phyloP scores from a whole-genome alignment of 2,888 invertebrate genomes.

The Loripinus fragilis region DNA sequence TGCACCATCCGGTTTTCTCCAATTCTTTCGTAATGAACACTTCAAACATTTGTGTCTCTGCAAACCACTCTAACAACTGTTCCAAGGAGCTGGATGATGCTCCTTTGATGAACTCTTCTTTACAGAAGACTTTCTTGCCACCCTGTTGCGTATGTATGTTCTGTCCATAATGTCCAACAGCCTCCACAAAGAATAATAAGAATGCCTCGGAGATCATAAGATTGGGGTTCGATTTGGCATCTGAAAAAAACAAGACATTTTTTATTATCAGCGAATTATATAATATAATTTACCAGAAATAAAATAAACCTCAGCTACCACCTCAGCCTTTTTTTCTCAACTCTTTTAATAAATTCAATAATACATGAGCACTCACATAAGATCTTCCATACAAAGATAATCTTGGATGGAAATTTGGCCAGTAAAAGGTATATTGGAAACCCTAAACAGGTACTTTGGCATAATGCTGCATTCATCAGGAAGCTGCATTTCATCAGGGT shows the following conservation, averaged over 20 bases:
- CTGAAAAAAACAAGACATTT: conserved; percentile 57
- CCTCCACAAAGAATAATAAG: conserved; percentile 90
- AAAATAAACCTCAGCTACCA: no score
- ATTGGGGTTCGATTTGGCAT: conserved; percentile 72
- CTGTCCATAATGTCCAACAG: conserved; percentile 89
- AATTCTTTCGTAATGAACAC: conserved; percentile 85
- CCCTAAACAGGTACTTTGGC: no score
- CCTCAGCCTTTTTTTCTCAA: no score
- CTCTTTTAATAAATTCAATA: no score
- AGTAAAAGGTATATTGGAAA: no score
- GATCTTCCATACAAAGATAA: no score
- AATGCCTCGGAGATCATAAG: conserved; percentile 92
- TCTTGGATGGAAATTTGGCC: no score
- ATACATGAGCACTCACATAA: no score
- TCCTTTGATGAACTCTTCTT: conserved; percentile 89
- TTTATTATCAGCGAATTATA: no score
- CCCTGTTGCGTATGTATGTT: conserved; percentile 84
- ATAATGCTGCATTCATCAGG: no score
- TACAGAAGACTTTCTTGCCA: conserved; percentile 85
- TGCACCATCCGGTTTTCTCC: conserved; percentile 68
- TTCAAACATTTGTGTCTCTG: conserved; percentile 93
- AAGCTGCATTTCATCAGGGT: no score
- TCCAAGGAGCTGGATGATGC: conserved; percentile 86
- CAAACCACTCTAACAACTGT: conserved; percentile 93
- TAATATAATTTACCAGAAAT: no score